Percentiles rank a stretch among this genome's conserved stretches.
Evolutionary conservation across 2,113 vertebrate genomes (phyloP).

Genomic region (Bubo bubo): DNA sequence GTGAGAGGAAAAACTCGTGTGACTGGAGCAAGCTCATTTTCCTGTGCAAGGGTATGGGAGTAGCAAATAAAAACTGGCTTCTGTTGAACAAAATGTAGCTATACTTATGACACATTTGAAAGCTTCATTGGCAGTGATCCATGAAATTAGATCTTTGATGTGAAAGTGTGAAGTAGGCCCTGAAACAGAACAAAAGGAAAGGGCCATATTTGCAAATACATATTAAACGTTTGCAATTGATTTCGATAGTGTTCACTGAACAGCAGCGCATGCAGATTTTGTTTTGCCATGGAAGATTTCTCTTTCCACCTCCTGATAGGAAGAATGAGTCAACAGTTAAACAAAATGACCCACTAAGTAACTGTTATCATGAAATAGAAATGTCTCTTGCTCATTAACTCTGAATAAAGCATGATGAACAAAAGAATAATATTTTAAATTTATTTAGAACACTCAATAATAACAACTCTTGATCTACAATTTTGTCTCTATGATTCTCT

Average conservation of each 20-base stretch:
- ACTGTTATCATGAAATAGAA: background rate
- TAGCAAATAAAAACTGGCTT: background rate
- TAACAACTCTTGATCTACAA: background rate
- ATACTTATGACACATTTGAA: background rate
- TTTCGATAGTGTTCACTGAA: background rate
- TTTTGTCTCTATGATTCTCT: background rate
- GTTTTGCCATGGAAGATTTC: background rate
- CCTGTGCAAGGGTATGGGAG: background rate
- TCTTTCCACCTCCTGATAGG: conserved; percentile 1
- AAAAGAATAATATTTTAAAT: background rate
- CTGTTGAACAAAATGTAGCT: background rate
- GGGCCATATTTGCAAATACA: background rate
- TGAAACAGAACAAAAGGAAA: background rate
- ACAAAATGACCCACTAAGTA: background rate
- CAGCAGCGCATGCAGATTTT: background rate
- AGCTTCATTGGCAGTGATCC: background rate
- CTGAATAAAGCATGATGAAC: background rate
- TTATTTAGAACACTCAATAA: background rate
- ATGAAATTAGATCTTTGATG: background rate
- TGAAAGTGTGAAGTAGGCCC: background rate
- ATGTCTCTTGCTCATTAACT: background rate
- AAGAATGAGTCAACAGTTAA: conserved; percentile 35
- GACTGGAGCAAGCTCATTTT: background rate
- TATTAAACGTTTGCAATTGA: background rate
- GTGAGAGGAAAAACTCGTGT: background rate